Evolutionary conservation across 2,113 vertebrate genomes (phyloP).

Genomic region (Uria aalge): DNA sequence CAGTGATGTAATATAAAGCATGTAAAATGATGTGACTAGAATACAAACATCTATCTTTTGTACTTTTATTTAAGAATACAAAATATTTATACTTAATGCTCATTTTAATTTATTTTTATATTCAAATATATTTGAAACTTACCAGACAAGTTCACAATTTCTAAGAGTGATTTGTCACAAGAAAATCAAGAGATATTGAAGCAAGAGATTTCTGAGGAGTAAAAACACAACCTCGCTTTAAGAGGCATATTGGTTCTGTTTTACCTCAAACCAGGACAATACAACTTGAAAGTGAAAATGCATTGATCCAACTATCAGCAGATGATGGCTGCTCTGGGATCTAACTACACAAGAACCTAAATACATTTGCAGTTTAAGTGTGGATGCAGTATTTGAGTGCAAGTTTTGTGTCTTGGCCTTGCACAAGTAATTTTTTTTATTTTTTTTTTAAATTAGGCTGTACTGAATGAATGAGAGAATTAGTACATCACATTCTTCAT

Average conservation of each 20-base stretch:
- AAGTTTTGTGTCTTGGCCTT: background rate
- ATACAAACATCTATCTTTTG: background rate
- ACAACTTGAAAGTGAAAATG: background rate
- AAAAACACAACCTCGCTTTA: background rate
- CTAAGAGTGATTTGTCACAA: background rate
- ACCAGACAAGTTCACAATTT: background rate
- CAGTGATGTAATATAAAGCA: background rate
- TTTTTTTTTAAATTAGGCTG: background rate
- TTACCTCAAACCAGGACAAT: background rate
- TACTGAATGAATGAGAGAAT: background rate
- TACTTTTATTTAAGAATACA: background rate
- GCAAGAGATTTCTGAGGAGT: background rate
- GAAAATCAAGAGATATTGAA: background rate
- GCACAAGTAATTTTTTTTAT: background rate
- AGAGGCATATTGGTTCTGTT: background rate
- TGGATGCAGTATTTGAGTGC: background rate
- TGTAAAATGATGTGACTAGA: fast-evolving
- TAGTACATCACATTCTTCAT: background rate
- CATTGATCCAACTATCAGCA: background rate
- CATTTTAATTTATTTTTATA: background rate
- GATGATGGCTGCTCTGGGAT: background rate
- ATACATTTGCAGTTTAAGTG: background rate
- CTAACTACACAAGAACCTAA: background rate
- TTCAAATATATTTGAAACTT: background rate
- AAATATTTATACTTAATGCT: background rate